Conservation (phyloP, 2,797 vertebrate species). For the Erpetoichthys calabaricus region DNA sequence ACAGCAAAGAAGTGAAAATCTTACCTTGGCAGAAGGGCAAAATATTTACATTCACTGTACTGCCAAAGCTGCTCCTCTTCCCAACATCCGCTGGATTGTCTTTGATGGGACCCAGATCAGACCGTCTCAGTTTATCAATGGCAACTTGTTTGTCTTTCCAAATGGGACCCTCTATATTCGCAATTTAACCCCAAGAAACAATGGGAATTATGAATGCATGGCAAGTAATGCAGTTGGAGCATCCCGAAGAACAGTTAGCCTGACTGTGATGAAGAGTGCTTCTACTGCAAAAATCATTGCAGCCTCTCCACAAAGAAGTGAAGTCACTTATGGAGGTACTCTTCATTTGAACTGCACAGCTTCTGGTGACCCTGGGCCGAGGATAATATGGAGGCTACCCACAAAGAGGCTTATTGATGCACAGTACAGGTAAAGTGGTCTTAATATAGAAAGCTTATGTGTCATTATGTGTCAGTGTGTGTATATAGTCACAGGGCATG, state of each 20-base stretch:
- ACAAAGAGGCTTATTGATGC: constrained; percentile 73
- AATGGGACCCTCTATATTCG: constrained; percentile 76
- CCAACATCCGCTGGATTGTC: constrained; percentile 62
- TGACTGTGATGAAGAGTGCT: constrained; percentile 41
- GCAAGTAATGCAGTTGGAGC: constrained; percentile 58
- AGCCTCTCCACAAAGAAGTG: constrained; percentile 56
- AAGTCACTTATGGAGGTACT: constrained; percentile 58
- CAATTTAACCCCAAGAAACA: constrained; percentile 36
- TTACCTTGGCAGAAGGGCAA: constrained; percentile 48
- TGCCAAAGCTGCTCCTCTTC: constrained; percentile 52
- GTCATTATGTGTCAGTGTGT: too few relatives aligned
- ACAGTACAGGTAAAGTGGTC: constrained; percentile 60
- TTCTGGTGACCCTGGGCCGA: constrained; percentile 64
- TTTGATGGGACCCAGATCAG: constrained; percentile 52
- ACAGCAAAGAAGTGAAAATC: constrained; percentile 55
- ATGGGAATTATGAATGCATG: constrained; percentile 67
- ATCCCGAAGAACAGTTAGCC: constrained; percentile 47
- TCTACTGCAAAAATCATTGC: constrained; percentile 63
- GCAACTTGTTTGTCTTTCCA: constrained; percentile 65
- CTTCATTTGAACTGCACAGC: constrained; percentile 70
- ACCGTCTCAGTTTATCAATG: constrained; percentile 53
- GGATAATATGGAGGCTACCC: constrained; percentile 77
- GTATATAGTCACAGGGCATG: too few relatives aligned
- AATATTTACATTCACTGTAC: constrained; percentile 62
- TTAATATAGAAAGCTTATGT: too few relatives aligned